These are phyloP conservation scores for Prosapia bicincta DNA, from an alignment of 2,888 invertebrate species.

Conservation along the genomic window DNA sequence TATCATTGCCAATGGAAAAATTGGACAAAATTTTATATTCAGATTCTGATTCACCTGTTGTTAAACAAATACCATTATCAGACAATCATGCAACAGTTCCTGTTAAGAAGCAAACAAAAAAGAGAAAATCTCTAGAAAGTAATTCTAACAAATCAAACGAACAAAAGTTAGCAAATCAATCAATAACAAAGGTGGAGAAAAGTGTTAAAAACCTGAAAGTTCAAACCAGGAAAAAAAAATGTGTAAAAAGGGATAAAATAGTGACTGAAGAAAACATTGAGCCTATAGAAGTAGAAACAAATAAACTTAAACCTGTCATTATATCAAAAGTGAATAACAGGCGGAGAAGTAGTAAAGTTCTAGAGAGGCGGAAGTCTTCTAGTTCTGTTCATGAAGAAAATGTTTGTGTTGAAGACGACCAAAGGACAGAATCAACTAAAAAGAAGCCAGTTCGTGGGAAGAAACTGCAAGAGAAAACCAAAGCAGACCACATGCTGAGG, in stretches of 20 bases:
- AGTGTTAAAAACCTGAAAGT: constrained; percentile 17
- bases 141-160: too few species aligned
- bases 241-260: constrained; percentile 14
- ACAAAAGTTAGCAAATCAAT: constrained; percentile 10
- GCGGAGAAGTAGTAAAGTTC: constrained; percentile 7
- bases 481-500: constrained; percentile 15
- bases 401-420: neutral
- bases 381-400: constrained; percentile 10
- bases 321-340: constrained; percentile 12
- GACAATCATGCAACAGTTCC: constrained; percentile 21
- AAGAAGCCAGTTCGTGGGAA: constrained; percentile 25
- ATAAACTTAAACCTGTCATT: neutral
- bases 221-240: constrained; percentile 18
- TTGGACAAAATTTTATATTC: neutral
- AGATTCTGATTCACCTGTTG: constrained; percentile 3
- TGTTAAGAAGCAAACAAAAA: constrained; percentile 16
- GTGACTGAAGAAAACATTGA: constrained; percentile 20
- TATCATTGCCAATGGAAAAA: constrained; percentile 10
- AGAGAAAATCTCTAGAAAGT: constrained; percentile 17
- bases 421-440: constrained; percentile 20
- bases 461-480: constrained; percentile 31
- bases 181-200: constrained; percentile 12
- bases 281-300: constrained; percentile 6
- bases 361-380: constrained; percentile 21
- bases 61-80: constrained; percentile 20